Evolutionary conservation across 2,797 vertebrate genomes (phyloP).

Genomic region (Toxotes lorentzi): DNA sequence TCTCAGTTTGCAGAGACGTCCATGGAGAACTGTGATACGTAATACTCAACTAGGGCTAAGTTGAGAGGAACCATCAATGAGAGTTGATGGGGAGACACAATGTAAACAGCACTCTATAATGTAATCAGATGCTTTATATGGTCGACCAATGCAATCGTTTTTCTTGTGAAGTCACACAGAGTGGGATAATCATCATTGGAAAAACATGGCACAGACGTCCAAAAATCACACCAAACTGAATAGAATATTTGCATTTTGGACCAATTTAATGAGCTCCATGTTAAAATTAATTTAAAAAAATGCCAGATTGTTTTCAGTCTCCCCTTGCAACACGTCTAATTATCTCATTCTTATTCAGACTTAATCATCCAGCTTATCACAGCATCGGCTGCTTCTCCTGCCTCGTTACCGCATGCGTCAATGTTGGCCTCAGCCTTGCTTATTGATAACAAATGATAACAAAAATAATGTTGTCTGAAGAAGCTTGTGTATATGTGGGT

Average conservation of each 20-base stretch:
- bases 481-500: conserved; percentile 71
- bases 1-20: not conserved
- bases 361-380: conserved; percentile 36
- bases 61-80: too few relatives aligned
- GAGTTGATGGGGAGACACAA: not conserved
- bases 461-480: conserved; percentile 69
- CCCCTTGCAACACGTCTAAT: conserved; percentile 8
- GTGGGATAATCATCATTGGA: not conserved
- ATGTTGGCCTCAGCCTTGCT: not conserved
- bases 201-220: not conserved
- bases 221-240: not conserved
- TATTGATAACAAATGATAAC: conserved; percentile 38
- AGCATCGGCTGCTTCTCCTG: conserved; percentile 25
- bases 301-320: not conserved
- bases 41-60: too few relatives aligned
- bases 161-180: not conserved
- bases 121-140: not conserved
- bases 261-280: not conserved
- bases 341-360: conserved; percentile 31
- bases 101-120: not conserved
- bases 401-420: conserved; percentile 2
- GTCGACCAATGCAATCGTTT: not conserved
- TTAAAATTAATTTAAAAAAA: not conserved
- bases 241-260: not conserved
- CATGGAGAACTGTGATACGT: too few relatives aligned